Evolutionary conservation across 2,797 vertebrate genomes (phyloP).

Genomic region (Lates japonicus): DNA sequence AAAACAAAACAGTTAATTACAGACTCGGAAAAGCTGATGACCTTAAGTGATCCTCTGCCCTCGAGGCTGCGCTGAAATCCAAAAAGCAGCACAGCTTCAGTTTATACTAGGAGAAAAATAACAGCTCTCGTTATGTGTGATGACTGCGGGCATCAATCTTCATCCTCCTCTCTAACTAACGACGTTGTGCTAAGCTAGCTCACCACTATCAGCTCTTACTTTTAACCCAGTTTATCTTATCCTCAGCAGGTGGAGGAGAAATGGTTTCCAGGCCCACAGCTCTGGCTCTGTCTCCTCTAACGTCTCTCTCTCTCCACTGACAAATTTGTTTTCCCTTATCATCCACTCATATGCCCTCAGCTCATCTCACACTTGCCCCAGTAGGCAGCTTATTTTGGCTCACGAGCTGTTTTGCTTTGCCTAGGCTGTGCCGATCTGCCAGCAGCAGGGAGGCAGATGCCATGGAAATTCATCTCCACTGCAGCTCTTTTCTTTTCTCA

Average conservation of each 20-base stretch:
- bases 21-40: constrained; percentile 8
- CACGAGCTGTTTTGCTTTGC: constrained; percentile 27
- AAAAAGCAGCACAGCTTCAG: background rate
- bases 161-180: background rate
- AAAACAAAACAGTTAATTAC: constrained; percentile 39
- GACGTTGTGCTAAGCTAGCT: background rate
- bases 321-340: constrained; percentile 47
- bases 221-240: constrained; percentile 16
- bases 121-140: background rate
- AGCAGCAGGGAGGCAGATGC: constrained; percentile 42
- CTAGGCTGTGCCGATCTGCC: constrained; percentile 24
- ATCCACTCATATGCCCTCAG: constrained; percentile 23
- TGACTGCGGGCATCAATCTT: background rate
- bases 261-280: background rate
- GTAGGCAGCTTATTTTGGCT: constrained; percentile 63
- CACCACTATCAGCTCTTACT: background rate
- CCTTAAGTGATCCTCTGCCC: constrained; percentile 15
- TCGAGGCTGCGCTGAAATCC: background rate
- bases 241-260: constrained; percentile 20
- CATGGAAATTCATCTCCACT: constrained; percentile 12
- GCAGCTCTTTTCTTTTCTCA: constrained; percentile 10
- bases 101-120: background rate
- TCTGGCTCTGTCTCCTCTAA: background rate
- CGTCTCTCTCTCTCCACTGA: constrained; percentile 8
- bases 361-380: constrained; percentile 32